Evolutionary conservation across 2,113 vertebrate genomes (phyloP), one percentile per base, ranked within the genome.

Genomic region (Delphinus delphis): DNA sequence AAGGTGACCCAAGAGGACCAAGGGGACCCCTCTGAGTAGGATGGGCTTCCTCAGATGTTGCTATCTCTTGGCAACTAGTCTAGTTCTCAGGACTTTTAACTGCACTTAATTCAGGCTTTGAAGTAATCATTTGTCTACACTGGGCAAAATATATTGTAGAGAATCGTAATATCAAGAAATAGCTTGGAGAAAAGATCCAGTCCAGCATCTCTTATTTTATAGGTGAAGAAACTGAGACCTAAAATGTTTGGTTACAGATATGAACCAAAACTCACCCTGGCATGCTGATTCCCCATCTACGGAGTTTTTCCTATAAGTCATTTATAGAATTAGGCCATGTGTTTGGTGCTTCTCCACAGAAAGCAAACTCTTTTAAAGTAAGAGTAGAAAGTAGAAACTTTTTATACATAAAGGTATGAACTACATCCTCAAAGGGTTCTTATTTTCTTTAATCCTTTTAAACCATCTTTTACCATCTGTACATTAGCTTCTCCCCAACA

Each of bases 371-470:
- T 84, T 89, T 47, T 20, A 47, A 92, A 68, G 83, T 80, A 74
- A 74, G 28, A 88, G 60, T 65, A 70, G 13, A 3, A 11, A 89
- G 41, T 70, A 93, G 36, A 82, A 74, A 97, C 79, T 26, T 94
- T 90, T 36, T 50, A 68, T 71, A 65, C 28, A 77, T 63, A 95
- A 62, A 77, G 3, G 12, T 62, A 76, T 74, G 47, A 93, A 85
- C 21, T 94, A 3, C 11, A 92, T 76, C 18, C 23, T 95, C 89
- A 76, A 80, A 95, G 18, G 0, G 2, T 68, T 81, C 63, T 92
- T 60, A 11, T 71, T 88, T 81, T 44, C 50, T 85, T 95, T 79
- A 93, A 90, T 97, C 65, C 36, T 81, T 26, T 93, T 62, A 92
- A 96, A 65, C 38, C 86, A 44, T 86, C 50, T 85, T 90, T 94